Percentiles rank a stretch among this genome's conserved stretches.
Evolutionary conservation across 2,113 vertebrate genomes (phyloP).

Genomic region (Ophthalmolycus amberensis): DNA sequence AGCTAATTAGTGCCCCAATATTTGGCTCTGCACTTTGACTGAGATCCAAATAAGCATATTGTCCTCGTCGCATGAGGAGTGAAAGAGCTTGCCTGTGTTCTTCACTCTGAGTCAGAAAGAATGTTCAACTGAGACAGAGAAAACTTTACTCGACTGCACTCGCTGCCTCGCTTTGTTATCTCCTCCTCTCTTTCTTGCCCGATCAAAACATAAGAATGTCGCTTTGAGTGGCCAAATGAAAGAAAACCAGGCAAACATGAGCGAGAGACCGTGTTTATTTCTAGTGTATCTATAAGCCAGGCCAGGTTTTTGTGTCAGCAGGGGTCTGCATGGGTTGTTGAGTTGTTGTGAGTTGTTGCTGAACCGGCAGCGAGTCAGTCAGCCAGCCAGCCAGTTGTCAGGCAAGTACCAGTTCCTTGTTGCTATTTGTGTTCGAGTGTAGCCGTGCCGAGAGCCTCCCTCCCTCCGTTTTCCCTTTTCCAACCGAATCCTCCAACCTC

Average conservation of each 20-base stretch:
- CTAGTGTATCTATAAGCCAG: slow-evolving; percentile 55
- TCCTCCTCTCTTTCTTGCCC: slow-evolving; percentile 65
- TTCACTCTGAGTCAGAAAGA: slow-evolving; percentile 63
- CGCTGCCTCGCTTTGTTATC: slow-evolving; percentile 67
- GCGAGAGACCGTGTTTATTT: slow-evolving; percentile 68
- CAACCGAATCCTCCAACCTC: slow-evolving; percentile 59
- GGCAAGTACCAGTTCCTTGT: slow-evolving; percentile 70
- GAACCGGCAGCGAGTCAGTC: slow-evolving; percentile 69
- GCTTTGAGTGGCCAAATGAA: slow-evolving; percentile 76
- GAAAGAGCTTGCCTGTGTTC: slow-evolving; percentile 58
- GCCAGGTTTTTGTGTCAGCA: slow-evolving; percentile 70
- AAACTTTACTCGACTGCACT: slow-evolving; percentile 69
- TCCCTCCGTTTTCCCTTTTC: slow-evolving; percentile 46
- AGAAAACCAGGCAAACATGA: slow-evolving; percentile 68
- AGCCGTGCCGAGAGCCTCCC: slow-evolving; percentile 57
- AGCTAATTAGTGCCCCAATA: slow-evolving; percentile 76
- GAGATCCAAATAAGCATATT: slow-evolving; percentile 78
- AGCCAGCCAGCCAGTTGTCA: slow-evolving; percentile 70
- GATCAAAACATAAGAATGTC: slow-evolving; percentile 74
- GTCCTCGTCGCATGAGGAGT: slow-evolving; percentile 65
- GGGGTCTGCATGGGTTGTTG: slow-evolving; percentile 71
- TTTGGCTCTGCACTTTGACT: slow-evolving; percentile 66
- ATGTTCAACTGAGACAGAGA: slow-evolving; percentile 57
- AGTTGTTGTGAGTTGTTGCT: slow-evolving; percentile 71
- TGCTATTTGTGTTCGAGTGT: slow-evolving; percentile 78